Evolutionary conservation across 2,113 vertebrate genomes (phyloP).

Genomic region (Collichthys lucidus): DNA sequence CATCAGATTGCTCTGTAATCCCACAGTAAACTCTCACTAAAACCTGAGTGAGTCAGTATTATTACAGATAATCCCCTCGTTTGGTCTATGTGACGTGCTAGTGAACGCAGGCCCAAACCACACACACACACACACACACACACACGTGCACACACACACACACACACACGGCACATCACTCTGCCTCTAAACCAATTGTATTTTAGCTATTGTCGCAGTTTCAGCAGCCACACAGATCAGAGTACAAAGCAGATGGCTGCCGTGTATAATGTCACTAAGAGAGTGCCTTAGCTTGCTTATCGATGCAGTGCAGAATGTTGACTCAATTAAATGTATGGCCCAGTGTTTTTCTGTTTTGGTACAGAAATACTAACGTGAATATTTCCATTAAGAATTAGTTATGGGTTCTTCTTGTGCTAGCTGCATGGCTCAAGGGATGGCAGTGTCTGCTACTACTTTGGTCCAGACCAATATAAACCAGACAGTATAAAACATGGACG

Average conservation of each 20-base stretch:
- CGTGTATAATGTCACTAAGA: constrained; percentile 24
- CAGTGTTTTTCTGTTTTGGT: neutral
- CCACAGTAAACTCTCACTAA: constrained; percentile 68
- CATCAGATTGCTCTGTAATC: constrained; percentile 75
- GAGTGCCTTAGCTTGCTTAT: constrained; percentile 34
- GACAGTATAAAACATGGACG: too few species aligned
- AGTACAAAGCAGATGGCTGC: constrained; percentile 62
- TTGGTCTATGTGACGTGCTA: constrained; percentile 62
- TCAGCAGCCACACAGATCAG: constrained; percentile 46
- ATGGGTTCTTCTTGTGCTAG: neutral
- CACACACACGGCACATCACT: neutral
- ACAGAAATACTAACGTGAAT: neutral
- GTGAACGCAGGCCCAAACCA: constrained; percentile 12
- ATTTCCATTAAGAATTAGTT: neutral
- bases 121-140: neutral
- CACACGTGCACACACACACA: too few species aligned
- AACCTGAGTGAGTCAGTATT: constrained; percentile 71
- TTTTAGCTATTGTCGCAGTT: constrained; percentile 69
- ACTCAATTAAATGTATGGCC: constrained; percentile 20
- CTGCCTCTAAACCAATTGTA: constrained; percentile 46
- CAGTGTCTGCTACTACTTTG: neutral
- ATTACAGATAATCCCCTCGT: constrained; percentile 73
- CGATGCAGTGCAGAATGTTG: constrained; percentile 11
- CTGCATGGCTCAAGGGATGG: neutral
- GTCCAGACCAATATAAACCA: neutral